A percentile compares a stretch with the other conserved stretches of the same genome.
phyloP scores from a whole-genome alignment of 2,888 invertebrate genomes.

The Amiota communis region DNA sequence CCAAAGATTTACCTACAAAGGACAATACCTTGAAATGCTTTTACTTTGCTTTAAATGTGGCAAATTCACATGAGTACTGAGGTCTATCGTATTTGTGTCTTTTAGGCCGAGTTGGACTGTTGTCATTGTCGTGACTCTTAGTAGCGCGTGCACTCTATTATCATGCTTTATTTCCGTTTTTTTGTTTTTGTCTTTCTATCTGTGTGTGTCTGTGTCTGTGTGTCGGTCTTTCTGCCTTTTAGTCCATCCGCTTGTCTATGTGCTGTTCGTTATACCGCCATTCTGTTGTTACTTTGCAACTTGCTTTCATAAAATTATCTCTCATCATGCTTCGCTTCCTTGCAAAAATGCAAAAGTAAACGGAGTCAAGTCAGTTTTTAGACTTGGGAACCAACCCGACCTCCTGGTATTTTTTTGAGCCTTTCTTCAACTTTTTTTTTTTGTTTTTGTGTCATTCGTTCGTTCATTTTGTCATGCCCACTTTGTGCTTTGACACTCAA shows the following conservation, averaged over 20 bases:
- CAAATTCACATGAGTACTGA: no score
- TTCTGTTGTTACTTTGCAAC: not conserved
- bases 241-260: no score
- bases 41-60: no score
- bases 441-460: not conserved
- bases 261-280: no score
- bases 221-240: no score
- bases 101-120: no score
- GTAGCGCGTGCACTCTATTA: conserved; percentile 1
- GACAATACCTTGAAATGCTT: no score
- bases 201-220: no score
- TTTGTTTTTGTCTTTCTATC: not conserved
- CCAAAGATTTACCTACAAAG: no score
- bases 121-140: no score
- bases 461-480: conserved; percentile 15
- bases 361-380: not conserved
- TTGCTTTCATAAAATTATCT: conserved; percentile 22
- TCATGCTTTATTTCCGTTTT: conserved; percentile 17
- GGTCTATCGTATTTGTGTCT: no score
- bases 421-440: conserved; percentile 12
- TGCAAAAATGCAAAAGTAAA: conserved; percentile 17
- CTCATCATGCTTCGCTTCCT: conserved; percentile 21
- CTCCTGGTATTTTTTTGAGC: conserved; percentile 9
- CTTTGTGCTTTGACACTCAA: conserved; percentile 17
- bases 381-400: not conserved